phyloP scores from a whole-genome alignment of 92 coral and sea anemone species.

The Palythoa grandis region DNA sequence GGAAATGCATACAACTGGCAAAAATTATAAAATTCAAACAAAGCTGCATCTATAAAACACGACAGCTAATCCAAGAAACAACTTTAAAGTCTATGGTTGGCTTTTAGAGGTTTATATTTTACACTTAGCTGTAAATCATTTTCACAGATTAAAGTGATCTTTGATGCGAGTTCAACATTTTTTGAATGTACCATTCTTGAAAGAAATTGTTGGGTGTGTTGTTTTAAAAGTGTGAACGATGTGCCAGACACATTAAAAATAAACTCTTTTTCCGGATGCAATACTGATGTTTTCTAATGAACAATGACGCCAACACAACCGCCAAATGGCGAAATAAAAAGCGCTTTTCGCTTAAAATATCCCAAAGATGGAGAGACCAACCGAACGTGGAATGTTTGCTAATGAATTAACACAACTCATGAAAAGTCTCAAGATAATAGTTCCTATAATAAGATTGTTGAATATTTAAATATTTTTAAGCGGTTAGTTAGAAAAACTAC shows the following conservation, averaged over 20 bases:
- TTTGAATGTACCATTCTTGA: slow-evolving; percentile 7
- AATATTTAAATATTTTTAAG: slow-evolving; percentile 58
- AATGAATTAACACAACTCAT: slow-evolving; percentile 83
- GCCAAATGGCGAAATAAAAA: slow-evolving; percentile 56
- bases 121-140: slow-evolving; percentile 1
- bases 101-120: slow-evolving; percentile 7
- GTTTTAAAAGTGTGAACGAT: slow-evolving; percentile 54
- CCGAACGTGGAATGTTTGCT: slow-evolving; percentile 69
- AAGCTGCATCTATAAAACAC: slow-evolving; percentile 61
- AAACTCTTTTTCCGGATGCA: slow-evolving; percentile 25
- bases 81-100: neutral
- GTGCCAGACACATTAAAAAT: slow-evolving; percentile 42
- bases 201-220: slow-evolving; percentile 32
- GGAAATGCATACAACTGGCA: slow-evolving; percentile 57
- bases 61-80: slow-evolving; percentile 26
- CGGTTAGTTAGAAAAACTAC: slow-evolving; percentile 1
- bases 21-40: slow-evolving; percentile 62
- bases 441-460: slow-evolving; percentile 59
- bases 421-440: slow-evolving; percentile 59
- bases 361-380: slow-evolving; percentile 40
- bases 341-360: slow-evolving; percentile 10
- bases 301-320: slow-evolving; percentile 1
- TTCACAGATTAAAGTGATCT: slow-evolving; percentile 17
- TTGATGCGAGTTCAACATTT: slow-evolving; percentile 1
- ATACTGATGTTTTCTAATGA: slow-evolving; percentile 11